phyloP scores from a whole-genome alignment of 2,113 vertebrate genomes.

The Falcunculus frontatus region DNA sequence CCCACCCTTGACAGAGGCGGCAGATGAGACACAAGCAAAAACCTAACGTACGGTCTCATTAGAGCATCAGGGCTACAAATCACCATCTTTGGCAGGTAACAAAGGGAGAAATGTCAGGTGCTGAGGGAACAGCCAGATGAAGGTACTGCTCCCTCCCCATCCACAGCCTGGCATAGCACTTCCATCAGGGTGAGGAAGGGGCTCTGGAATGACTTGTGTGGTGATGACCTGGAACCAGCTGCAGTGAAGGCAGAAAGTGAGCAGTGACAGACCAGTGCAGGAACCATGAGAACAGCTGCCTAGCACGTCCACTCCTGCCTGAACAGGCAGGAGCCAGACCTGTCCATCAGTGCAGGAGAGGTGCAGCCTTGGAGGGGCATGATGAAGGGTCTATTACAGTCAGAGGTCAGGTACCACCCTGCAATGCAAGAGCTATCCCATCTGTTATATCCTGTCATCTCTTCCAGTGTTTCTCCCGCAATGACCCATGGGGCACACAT shows the following conservation, averaged over 20 bases:
- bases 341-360: background rate
- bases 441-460: accelerated
- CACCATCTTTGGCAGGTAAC: background rate
- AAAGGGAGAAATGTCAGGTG: background rate
- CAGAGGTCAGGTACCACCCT: background rate
- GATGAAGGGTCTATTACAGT: background rate
- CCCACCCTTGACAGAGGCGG: background rate
- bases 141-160: background rate
- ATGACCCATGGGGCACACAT: background rate
- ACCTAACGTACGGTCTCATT: background rate
- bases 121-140: background rate
- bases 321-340: background rate
- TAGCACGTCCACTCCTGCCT: background rate
- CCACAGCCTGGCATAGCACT: background rate
- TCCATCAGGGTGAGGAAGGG: background rate
- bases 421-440: background rate
- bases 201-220: background rate
- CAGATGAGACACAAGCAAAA: background rate
- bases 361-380: background rate
- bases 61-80: background rate
- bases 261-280: background rate
- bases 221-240: background rate
- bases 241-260: background rate
- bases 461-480: background rate
- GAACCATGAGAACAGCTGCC: background rate